phyloP scores from a whole-genome alignment of 2,888 invertebrate genomes.

The Apantesis nais region DNA sequence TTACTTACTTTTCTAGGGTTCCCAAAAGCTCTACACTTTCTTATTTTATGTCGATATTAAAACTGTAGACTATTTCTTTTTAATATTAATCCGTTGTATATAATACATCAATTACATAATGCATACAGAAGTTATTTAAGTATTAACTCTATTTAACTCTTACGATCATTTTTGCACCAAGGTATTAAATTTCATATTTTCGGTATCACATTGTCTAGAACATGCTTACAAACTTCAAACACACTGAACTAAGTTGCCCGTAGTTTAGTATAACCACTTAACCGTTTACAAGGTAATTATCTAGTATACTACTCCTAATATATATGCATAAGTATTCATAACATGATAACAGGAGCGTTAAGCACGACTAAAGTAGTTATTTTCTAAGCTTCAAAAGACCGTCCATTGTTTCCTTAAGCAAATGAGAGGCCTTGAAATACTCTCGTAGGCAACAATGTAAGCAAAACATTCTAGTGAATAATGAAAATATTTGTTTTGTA shows the following conservation, averaged over 20 bases:
- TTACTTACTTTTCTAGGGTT: too few species aligned
- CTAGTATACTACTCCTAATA: conserved; percentile 20
- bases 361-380: conserved; percentile 45
- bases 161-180: neutral
- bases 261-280: conserved; percentile 30
- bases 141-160: neutral
- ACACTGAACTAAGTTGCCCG: conserved; percentile 24
- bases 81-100: neutral
- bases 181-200: neutral
- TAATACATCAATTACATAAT: neutral
- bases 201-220: neutral
- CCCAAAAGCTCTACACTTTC: too few species aligned
- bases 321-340: conserved; percentile 16
- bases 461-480: conserved; percentile 23
- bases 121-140: neutral
- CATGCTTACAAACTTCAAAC: conserved; percentile 20
- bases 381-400: conserved; percentile 34
- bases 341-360: conserved; percentile 27
- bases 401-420: conserved; percentile 45
- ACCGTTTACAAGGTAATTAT: conserved; percentile 30
- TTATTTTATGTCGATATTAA: neutral
- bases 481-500: conserved; percentile 7
- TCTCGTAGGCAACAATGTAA: conserved; percentile 19
- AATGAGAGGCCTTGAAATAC: conserved; percentile 42
- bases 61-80: neutral